phyloP scores from a whole-genome alignment of 2,888 invertebrate genomes.

The Glyphotaelius pellucidus region DNA sequence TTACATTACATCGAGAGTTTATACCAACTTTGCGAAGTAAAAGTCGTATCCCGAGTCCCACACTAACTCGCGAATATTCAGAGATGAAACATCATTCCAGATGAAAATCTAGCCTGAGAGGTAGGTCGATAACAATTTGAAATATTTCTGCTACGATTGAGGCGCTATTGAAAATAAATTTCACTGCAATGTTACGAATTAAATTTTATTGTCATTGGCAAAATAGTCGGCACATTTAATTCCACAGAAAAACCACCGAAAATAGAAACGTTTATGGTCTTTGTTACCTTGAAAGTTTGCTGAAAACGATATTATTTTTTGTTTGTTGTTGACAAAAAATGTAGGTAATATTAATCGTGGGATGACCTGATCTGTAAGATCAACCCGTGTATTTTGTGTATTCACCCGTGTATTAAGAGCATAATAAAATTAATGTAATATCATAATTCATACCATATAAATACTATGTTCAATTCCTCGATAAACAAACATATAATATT shows the following conservation, averaged over 20 bases:
- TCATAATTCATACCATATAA: no score
- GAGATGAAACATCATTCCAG: constrained; percentile 9
- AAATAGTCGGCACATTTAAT: neutral
- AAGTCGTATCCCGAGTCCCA: constrained; percentile 36
- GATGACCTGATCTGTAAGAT: neutral
- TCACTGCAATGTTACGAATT: neutral
- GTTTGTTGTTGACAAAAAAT: neutral
- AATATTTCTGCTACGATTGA: neutral
- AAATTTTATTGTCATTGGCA: neutral
- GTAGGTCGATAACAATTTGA: neutral
- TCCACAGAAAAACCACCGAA: no score
- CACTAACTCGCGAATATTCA: constrained; percentile 8
- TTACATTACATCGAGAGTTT: constrained; percentile 63
- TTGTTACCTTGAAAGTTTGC: neutral
- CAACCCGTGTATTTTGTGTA: neutral
- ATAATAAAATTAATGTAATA: no score
- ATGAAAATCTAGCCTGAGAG: neutral
- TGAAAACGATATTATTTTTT: neutral
- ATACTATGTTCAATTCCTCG: no score
- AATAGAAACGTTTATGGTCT: neutral
- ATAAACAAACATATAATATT: no score
- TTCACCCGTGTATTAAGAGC: no score
- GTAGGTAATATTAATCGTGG: no score
- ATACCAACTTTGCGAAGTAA: constrained; percentile 30
- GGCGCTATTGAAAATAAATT: neutral